A percentile compares a stretch with the other conserved stretches of the same genome.
Conservation (phyloP, 2,888 invertebrate species). For the Nemotelus pantherinus region DNA sequence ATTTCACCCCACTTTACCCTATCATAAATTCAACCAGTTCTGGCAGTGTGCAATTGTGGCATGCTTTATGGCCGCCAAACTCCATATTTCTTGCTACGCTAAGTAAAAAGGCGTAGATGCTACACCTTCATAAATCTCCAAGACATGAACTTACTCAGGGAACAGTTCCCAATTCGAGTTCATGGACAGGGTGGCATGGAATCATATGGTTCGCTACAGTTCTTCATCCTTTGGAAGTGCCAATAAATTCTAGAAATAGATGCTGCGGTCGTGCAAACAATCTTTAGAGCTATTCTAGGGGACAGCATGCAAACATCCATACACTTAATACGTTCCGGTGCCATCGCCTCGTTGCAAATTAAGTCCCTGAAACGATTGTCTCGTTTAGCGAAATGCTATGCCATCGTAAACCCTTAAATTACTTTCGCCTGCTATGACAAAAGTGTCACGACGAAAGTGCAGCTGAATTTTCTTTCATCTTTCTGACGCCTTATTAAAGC, state of each 20-base stretch:
- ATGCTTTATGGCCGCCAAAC: slow-evolving; percentile 42
- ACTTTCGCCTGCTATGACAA: slow-evolving; percentile 24
- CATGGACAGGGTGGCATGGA: slow-evolving; percentile 22
- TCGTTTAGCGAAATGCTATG: background rate
- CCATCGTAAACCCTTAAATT: slow-evolving; percentile 36
- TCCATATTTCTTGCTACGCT: slow-evolving; percentile 36
- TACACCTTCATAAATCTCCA: slow-evolving; percentile 44
- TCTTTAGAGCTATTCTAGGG: slow-evolving; percentile 29
- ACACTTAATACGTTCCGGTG: slow-evolving; percentile 5
- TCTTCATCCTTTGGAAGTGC: slow-evolving; percentile 39
- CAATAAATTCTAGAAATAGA: slow-evolving; percentile 44
- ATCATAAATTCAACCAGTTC: slow-evolving; percentile 1
- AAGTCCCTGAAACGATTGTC: slow-evolving; percentile 33
- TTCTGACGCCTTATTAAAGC: background rate
- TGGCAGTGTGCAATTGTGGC: slow-evolving; percentile 30
- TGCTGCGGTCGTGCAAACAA: slow-evolving; percentile 40
- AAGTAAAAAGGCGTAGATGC: slow-evolving; percentile 43
- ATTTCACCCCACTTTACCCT: background rate
- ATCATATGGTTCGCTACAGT: slow-evolving; percentile 35
- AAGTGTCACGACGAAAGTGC: slow-evolving; percentile 31
- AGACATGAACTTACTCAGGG: slow-evolving; percentile 37
- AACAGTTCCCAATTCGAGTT: slow-evolving; percentile 32
- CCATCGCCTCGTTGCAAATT: slow-evolving; percentile 36
- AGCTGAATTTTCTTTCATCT: slow-evolving; percentile 17
- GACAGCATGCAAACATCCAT: slow-evolving; percentile 9